A percentile compares a stretch with the other conserved stretches of the same genome.
Conservation (phyloP, 2,797 vertebrate species). For the Aselliscus stoliczkanus region DNA sequence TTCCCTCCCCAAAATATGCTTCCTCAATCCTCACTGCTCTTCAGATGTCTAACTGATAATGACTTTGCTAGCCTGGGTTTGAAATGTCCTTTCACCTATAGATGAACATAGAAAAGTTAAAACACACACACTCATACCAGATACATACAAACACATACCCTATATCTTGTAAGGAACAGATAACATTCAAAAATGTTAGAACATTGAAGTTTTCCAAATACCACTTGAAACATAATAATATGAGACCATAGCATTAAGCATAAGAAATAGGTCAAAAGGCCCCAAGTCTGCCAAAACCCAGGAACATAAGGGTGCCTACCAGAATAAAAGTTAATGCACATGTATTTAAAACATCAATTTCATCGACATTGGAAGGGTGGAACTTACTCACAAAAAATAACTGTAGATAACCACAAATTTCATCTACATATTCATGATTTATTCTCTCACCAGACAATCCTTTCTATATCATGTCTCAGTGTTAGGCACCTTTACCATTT, state of each 20-base stretch:
- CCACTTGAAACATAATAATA: not conserved
- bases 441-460: not conserved
- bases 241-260: not conserved
- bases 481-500: not conserved
- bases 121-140: not conserved
- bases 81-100: not conserved
- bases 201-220: not conserved
- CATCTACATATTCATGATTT: not conserved
- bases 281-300: not conserved
- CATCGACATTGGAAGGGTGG: not conserved
- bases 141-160: not conserved
- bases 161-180: not conserved
- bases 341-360: not conserved
- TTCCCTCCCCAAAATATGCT: not conserved
- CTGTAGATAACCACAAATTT: not conserved
- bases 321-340: not conserved
- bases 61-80: not conserved
- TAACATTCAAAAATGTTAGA: not conserved
- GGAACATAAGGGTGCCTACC: not conserved
- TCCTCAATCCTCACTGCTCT: not conserved
- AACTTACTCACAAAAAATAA: not conserved
- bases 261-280: not conserved
- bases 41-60: not conserved
- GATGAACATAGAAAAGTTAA: not conserved
- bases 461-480: not conserved